Percentiles rank a stretch among this genome's conserved stretches.
These are phyloP conservation scores for Marcusenius ussheri DNA, from an alignment of 2,113 vertebrate genomes.

Conservation along the genomic window DNA sequence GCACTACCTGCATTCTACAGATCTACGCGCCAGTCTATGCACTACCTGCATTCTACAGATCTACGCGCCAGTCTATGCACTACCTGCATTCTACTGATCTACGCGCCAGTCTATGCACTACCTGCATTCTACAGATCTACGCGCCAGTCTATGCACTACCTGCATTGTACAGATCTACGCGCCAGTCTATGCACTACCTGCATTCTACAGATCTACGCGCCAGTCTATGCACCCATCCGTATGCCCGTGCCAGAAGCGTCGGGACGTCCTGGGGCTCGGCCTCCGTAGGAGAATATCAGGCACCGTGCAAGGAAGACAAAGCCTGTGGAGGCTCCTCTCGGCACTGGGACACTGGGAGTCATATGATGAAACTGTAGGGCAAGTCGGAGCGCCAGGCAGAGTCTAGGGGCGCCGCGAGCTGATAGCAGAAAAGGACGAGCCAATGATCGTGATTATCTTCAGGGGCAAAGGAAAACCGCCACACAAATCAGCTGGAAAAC, in stretches of 20 bases:
- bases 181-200: too few relatives aligned
- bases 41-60: too few relatives aligned
- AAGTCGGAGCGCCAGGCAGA: neutral
- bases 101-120: neutral
- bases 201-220: neutral
- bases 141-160: neutral
- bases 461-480: slow-evolving; percentile 40
- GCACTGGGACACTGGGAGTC: neutral
- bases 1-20: neutral
- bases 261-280: neutral
- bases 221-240: neutral
- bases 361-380: neutral
- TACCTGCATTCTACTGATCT: neutral
- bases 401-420: neutral
- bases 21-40: neutral
- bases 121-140: neutral
- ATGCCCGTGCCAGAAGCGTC: neutral
- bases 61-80: neutral
- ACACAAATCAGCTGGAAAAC: neutral
- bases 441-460: slow-evolving; percentile 33
- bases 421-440: slow-evolving; percentile 16
- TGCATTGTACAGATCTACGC: neutral
- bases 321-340: neutral
- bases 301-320: too few relatives aligned
- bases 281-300: neutral